phyloP scores from a whole-genome alignment of 2,113 vertebrate genomes.

The Pluvialis apricaria region DNA sequence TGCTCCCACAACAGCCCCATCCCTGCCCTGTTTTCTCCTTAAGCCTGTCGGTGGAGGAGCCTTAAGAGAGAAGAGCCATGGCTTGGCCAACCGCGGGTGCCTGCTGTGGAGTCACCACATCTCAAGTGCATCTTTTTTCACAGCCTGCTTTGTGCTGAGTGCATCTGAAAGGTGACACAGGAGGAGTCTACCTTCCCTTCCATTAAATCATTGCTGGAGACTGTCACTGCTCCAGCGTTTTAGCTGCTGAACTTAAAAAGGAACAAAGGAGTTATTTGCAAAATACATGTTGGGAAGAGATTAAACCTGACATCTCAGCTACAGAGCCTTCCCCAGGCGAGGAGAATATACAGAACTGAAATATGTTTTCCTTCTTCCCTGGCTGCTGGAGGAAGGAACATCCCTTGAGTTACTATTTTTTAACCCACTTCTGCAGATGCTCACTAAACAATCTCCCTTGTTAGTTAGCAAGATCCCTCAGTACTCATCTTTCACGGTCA shows the following conservation, averaged over 20 bases:
- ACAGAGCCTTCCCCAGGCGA: neutral
- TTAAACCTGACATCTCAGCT: conserved; percentile 23
- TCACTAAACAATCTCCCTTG: neutral
- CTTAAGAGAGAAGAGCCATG: neutral
- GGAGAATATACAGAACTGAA: neutral
- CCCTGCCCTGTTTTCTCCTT: neutral
- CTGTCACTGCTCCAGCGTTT: accelerated
- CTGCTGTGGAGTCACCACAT: neutral
- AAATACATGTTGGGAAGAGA: neutral
- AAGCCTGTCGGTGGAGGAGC: accelerated
- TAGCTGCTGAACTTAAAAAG: neutral
- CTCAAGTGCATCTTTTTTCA: neutral
- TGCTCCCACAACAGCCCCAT: neutral
- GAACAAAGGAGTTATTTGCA: conserved; percentile 23
- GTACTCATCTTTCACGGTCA: neutral
- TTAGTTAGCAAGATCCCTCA: neutral
- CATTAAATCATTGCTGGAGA: neutral
- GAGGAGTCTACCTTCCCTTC: neutral
- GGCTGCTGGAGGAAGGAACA: neutral
- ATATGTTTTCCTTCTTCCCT: neutral
- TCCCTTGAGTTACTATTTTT: neutral
- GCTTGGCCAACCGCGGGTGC: neutral
- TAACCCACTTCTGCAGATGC: neutral
- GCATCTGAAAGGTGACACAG: neutral
- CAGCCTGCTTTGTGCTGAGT: neutral